These are phyloP conservation scores for Irena cyanogastra DNA, from an alignment of 2,113 vertebrate species.

Conservation along the genomic window DNA sequence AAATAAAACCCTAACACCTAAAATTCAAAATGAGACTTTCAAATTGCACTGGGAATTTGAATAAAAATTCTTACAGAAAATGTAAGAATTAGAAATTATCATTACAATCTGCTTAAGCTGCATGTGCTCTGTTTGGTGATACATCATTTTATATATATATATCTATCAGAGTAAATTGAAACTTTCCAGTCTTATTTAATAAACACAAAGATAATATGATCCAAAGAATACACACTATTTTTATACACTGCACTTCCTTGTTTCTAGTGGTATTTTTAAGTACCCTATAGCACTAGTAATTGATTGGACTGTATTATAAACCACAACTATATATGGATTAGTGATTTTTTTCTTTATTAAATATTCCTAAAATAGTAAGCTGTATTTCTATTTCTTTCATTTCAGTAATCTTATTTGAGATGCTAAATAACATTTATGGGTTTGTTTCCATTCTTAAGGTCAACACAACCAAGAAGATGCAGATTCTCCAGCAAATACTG, in stretches of 20 bases:
- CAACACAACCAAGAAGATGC: not conserved
- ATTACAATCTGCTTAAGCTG: not conserved
- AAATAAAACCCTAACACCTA: not conserved
- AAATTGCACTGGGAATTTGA: not conserved
- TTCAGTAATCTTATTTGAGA: not conserved
- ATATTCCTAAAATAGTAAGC: not conserved
- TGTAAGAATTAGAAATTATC: not conserved
- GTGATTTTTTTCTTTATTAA: not conserved
- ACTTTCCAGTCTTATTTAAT: not conserved
- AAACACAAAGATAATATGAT: not conserved
- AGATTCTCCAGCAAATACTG: not conserved
- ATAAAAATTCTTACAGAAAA: not conserved
- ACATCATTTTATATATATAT: too few relatives aligned
- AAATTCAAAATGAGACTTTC: not conserved
- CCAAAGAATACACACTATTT: not conserved
- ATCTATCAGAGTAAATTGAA: not conserved
- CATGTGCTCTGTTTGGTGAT: not conserved
- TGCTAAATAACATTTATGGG: not conserved
- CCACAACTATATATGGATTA: not conserved
- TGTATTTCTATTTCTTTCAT: not conserved
- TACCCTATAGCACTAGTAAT: not conserved
- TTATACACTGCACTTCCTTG: not conserved
- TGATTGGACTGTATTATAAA: not conserved
- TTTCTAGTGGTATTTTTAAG: not conserved
- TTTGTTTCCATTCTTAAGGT: not conserved